Evolutionary conservation across 2,797 vertebrate genomes (phyloP).

Genomic region (Anableps anableps): DNA sequence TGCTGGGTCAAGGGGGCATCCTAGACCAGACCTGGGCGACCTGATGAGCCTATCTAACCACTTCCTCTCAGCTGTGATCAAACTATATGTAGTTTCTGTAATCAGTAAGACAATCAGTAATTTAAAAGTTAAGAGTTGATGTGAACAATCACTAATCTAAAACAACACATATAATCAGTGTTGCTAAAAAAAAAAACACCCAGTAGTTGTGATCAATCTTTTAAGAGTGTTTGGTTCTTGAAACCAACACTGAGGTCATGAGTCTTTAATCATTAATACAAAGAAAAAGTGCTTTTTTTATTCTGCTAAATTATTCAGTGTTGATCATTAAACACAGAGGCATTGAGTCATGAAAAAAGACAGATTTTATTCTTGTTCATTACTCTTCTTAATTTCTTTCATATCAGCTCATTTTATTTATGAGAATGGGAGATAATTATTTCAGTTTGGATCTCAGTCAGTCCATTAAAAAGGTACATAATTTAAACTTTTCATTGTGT

Average conservation of each 20-base stretch:
- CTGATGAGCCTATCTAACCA: too few relatives aligned
- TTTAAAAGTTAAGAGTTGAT: too few relatives aligned
- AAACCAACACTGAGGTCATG: background rate
- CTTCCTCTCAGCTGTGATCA: background rate
- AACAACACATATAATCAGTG: background rate
- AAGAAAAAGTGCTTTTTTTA: background rate
- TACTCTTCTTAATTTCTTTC: conserved; percentile 7
- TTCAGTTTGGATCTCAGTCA: conserved; percentile 1
- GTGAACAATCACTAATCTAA: too few relatives aligned
- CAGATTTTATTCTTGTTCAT: background rate
- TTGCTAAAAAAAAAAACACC: background rate
- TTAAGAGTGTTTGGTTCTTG: background rate
- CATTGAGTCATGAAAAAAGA: background rate
- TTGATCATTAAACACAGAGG: background rate
- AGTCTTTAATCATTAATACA: background rate
- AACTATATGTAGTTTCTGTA: background rate
- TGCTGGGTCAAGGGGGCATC: too few relatives aligned
- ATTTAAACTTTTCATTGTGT: conserved; percentile 25
- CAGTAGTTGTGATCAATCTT: background rate
- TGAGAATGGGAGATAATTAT: background rate
- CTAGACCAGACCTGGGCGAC: too few relatives aligned
- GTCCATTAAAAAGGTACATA: conserved; percentile 27
- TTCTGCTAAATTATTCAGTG: background rate
- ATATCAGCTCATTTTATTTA: conserved; percentile 7
- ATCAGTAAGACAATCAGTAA: background rate